Evolutionary conservation across 35 echinoderm and acorn worm genomes (phyloP).

Genomic region (Strongylocentrotus purpuratus): DNA sequence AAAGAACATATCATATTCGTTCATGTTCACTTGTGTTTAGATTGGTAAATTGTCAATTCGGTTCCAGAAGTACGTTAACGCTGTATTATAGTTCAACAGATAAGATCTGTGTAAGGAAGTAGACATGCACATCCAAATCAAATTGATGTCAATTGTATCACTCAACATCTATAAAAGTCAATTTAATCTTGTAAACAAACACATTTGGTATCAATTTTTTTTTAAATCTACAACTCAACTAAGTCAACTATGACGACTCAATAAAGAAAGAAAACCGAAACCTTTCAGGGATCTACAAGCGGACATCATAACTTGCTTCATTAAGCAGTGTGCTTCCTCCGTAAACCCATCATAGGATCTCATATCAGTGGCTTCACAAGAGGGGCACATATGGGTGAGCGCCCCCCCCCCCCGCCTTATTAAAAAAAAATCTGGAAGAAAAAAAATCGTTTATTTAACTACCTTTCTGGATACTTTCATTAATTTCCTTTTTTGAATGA

Average conservation of each 20-base stretch:
- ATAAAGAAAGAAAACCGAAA: not conserved
- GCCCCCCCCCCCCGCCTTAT: not conserved
- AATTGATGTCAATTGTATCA: not conserved
- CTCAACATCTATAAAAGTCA: not conserved
- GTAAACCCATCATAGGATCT: not conserved
- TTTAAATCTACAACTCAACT: too few species aligned
- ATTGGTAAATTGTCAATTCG: too few species aligned
- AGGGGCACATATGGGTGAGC: not conserved
- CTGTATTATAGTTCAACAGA: too few species aligned
- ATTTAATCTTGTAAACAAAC: too few species aligned
- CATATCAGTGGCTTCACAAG: not conserved
- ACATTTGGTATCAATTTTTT: too few species aligned
- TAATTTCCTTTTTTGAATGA: too few species aligned
- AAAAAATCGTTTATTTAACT: not conserved
- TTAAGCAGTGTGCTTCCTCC: not conserved
- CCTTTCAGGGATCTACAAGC: not conserved
- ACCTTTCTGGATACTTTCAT: too few species aligned
- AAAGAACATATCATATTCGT: too few species aligned
- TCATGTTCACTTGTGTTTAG: too few species aligned
- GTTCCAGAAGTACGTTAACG: too few species aligned
- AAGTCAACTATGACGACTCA: too few species aligned
- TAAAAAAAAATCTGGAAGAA: not conserved
- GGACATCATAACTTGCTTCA: not conserved
- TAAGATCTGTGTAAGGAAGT: too few species aligned
- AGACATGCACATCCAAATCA: not conserved